Percentiles rank a stretch among this genome's conserved stretches.
phyloP scores from a whole-genome alignment of 2,888 invertebrate species.

The Andrena praecox region DNA sequence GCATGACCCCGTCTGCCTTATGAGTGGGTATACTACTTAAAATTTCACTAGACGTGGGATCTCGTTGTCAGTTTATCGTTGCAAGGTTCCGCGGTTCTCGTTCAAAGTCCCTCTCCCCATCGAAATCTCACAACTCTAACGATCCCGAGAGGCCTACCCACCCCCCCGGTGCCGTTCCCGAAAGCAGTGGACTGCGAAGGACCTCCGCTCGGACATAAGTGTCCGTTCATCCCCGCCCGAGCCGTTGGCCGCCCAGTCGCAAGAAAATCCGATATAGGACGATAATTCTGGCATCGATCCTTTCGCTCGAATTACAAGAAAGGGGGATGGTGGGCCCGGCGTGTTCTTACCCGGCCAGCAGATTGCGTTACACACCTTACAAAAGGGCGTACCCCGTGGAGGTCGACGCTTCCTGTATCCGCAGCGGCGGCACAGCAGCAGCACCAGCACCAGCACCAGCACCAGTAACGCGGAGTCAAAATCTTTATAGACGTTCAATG shows the following conservation, averaged over 20 bases:
- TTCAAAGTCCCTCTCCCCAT: no score
- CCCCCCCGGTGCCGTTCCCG: no score
- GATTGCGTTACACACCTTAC: conserved; percentile 44
- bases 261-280: conserved; percentile 4
- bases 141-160: no score
- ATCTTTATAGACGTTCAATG: conserved; percentile 85
- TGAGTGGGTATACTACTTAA: no score
- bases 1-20: no score
- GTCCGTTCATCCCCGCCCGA: not conserved
- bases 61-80: no score
- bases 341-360: conserved; percentile 34
- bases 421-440: conserved; percentile 49
- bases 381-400: conserved; percentile 58
- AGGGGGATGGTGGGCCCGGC: not conserved
- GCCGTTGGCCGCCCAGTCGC: not conserved
- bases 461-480: conserved; percentile 78
- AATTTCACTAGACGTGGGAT: no score
- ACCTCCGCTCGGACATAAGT: no score
- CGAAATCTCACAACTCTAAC: no score
- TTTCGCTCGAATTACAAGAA: conserved; percentile 23
- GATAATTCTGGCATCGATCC: conserved; percentile 47
- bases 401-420: conserved; percentile 62
- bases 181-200: no score
- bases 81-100: no score
- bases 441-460: conserved; percentile 46